These are phyloP conservation scores for Pogonomyrmex barbatus DNA, from an alignment of 1,140 invertebrate genomes.

Conservation along the genomic window DNA sequence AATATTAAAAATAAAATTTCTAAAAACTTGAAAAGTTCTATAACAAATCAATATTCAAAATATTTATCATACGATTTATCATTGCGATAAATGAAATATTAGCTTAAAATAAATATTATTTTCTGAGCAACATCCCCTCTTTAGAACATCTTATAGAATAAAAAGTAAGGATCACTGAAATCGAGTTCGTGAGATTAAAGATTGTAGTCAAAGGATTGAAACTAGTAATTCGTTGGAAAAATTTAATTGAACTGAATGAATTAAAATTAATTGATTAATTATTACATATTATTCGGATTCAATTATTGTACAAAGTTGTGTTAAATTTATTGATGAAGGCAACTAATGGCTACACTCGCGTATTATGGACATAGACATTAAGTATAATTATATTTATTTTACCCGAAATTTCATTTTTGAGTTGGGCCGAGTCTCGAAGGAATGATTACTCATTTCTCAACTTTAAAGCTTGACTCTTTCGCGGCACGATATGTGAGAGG, in stretches of 20 bases:
- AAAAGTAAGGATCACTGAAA: not conserved
- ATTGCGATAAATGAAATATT: too few species aligned
- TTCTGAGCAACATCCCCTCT: not conserved
- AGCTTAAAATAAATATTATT: not conserved
- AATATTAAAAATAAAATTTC: too few species aligned
- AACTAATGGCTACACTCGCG: not conserved
- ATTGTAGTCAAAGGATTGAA: not conserved
- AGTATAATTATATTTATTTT: not conserved
- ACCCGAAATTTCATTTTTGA: not conserved
- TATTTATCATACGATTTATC: too few species aligned
- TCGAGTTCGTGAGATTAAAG: not conserved
- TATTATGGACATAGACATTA: not conserved
- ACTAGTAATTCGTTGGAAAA: not conserved
- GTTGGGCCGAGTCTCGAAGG: not conserved
- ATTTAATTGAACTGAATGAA: not conserved
- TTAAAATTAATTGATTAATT: not conserved
- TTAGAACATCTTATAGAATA: conserved; percentile 16
- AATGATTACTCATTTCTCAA: not conserved
- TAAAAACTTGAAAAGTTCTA: too few species aligned
- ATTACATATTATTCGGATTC: not conserved
- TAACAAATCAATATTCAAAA: too few species aligned
- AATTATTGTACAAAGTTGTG: not conserved
- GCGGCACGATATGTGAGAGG: too few species aligned
- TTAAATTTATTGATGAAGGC: not conserved
- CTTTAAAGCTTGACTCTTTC: too few species aligned